Evolutionary conservation across 92 coral and sea anemone genomes (phyloP), one percentile per base, ranked within the genome.

Genomic region (Ricordea florida): DNA sequence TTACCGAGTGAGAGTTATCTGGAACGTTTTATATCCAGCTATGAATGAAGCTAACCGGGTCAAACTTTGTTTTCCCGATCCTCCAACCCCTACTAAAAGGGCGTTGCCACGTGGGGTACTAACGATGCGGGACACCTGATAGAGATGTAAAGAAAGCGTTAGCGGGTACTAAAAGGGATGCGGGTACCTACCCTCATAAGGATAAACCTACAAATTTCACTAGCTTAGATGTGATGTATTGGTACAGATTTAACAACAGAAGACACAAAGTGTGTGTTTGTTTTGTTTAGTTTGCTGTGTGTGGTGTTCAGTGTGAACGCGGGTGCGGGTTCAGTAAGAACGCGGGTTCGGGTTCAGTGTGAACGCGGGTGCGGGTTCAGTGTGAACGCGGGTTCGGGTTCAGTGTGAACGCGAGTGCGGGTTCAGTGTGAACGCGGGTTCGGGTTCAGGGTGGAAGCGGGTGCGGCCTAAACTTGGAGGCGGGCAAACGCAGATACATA

Each of bases 11-110:
- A 93, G 79, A 2, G 98, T 93, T 41, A 93, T 93, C 84, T 94
- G 98, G 66, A 94, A 94, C 24, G 88, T 88, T 57, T 91, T 88
- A 80, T 87, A 94, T 57, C 94, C 97, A 44, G 97, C 97, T 13
- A 94, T 94, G 52, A 78, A 91, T 13, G 98, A 87, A 0, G 98
- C 93, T 38, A 94, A 85, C 15, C 90, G 72, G 0, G 98, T 91
- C 21, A 94, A 63, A 41, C 98, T 94, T 65, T 94, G 98, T 49
- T 91, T 91, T 0, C 98, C 98, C 8, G 94, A 87, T 9, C 98
- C 98, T 6, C 98, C 98, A 2, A 94, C 98, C 10, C 98, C 98
- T 13, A 94, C 98, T 5, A 94, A 88, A n/a, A 94, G 80, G 22
- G 97, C 97, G 87, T 92, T 91, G 8, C 98, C 98, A 10, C 98